Evolutionary conservation across 2,113 vertebrate genomes (phyloP), one percentile per base, ranked within the genome.

Genomic region (Etheostoma spectabile): DNA sequence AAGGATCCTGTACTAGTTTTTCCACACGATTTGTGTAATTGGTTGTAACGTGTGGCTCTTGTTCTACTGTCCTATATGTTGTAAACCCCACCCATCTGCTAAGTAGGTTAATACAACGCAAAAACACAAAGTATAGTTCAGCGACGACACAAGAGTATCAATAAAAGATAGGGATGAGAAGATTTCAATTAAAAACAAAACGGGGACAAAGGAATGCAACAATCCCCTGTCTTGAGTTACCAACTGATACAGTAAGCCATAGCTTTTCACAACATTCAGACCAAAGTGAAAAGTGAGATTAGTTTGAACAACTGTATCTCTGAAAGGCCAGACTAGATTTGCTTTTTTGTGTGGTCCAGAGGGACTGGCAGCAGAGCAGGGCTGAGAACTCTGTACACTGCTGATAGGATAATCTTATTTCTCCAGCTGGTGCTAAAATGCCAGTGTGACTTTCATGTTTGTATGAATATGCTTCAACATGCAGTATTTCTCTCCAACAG

Each of bases 321-420:
- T 21, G 68, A 83, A 51, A 79, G 68, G 66, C 80, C 79, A 79
- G 81, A 85, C 64, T 24, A 88, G 80, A 86, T 86, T 79, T 76
- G 27, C 78, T 83, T 80, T 10, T 11, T 42, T 42, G 38, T 16
- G 19, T 55, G 38, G 61, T 86, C 71, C 71, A 77, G 62, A 84
- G 82, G 70, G 69, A 76, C 80, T 81, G 84, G 82, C 84, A 79
- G 81, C 24, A 10, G 64, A 64, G 79, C 82, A 51, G 68, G 59
- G 65, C 81, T 82, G 46, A 21, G 85, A 79, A 78, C 68, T 72
- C 84, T 93, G 87, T 33, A 56, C 73, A 18, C 51, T 84, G 88
- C 88, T 91, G 91, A 93, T 91, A 89, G 80, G 84, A 80, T 92
- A 89, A 92, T 91, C 90, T 74, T 73, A 60, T 89, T 91, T 85